phyloP scores from a whole-genome alignment of 2,797 vertebrate species.

The Pipistrellus kuhlii region DNA sequence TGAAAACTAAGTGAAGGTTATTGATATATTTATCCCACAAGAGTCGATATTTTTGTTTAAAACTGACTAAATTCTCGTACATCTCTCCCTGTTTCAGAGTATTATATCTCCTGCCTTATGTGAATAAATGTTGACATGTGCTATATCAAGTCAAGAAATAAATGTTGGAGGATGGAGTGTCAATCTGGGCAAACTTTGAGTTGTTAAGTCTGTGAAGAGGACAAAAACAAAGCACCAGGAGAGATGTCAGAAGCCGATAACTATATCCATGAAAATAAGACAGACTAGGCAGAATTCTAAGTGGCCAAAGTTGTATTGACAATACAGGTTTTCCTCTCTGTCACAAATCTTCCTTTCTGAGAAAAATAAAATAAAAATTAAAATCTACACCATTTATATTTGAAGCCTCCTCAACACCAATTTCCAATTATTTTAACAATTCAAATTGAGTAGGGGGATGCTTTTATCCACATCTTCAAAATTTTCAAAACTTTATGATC shows the following conservation, averaged over 20 bases:
- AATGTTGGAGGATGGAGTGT: background rate
- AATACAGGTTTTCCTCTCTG: background rate
- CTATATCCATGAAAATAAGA: background rate
- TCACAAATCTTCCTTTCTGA: background rate
- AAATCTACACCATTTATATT: background rate
- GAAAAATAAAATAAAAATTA: background rate
- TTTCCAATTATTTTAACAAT: constrained; percentile 35
- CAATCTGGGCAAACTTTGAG: background rate
- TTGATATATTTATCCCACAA: background rate
- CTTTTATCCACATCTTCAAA: constrained; percentile 35
- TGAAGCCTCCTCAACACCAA: background rate
- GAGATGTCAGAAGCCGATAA: background rate
- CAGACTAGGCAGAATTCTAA: constrained; percentile 1
- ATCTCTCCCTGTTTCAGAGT: background rate
- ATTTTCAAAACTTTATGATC: constrained; percentile 35
- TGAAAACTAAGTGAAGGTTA: background rate
- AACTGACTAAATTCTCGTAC: background rate
- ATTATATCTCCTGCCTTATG: background rate
- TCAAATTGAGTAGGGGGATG: constrained; percentile 6
- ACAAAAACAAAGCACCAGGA: constrained; percentile 36
- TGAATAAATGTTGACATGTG: background rate
- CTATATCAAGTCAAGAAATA: background rate
- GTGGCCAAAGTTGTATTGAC: background rate
- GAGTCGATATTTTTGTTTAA: background rate
- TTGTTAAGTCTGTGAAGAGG: background rate